phyloP scores from a whole-genome alignment of 2,888 invertebrate genomes.

The Dysmachus trigonus region DNA sequence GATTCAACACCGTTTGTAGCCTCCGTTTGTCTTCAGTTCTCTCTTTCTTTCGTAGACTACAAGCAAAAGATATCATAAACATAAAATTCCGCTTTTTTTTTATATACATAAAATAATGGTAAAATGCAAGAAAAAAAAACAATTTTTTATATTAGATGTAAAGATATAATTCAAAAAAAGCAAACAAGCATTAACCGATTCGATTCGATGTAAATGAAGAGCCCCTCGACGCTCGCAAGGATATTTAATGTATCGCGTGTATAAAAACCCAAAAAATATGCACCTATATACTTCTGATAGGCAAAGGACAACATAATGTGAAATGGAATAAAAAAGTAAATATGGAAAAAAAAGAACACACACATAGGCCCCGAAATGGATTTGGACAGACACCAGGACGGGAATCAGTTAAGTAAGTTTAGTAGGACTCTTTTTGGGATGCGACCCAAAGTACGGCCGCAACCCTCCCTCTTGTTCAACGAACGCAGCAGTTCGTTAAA shows the following conservation, averaged over 20 bases:
- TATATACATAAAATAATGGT: neutral
- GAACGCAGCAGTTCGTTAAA: neutral
- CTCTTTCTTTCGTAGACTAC: neutral
- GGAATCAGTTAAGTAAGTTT: neutral
- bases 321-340: neutral
- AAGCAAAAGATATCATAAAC: neutral
- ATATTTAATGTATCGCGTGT: neutral
- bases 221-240: neutral
- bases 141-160: slow-evolving; percentile 31
- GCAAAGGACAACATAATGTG: neutral
- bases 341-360: neutral
- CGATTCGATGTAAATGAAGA: neutral
- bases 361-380: neutral
- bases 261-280: neutral
- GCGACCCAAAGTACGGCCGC: neutral
- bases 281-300: neutral
- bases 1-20: neutral
- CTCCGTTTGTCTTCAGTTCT: slow-evolving; percentile 1
- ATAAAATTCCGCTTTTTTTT: neutral
- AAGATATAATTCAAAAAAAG: neutral
- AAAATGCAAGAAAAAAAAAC: neutral
- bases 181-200: neutral
- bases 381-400: neutral
- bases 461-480: neutral
- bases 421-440: neutral